Conservation (phyloP, 1,140 invertebrate species). For the Drosophila lowei region DNA sequence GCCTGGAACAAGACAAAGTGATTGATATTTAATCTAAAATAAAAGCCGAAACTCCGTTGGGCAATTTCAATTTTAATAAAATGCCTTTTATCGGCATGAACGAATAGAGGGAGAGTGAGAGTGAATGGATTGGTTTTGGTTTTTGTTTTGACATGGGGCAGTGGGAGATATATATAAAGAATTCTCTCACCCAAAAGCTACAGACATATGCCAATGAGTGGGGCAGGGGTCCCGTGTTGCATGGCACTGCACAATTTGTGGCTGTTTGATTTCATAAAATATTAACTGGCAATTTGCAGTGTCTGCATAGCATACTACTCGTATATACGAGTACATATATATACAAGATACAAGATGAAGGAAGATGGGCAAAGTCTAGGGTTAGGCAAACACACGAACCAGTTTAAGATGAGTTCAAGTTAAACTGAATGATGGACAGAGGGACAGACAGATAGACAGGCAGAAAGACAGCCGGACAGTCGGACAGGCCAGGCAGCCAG, state of each 20-base stretch:
- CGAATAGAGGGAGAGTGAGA: neutral
- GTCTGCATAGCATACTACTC: slow-evolving; percentile 57
- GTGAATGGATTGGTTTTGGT: slow-evolving; percentile 10
- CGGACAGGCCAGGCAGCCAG: slow-evolving; percentile 3
- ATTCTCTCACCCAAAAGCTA: slow-evolving; percentile 19
- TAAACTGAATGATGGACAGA: slow-evolving; percentile 16
- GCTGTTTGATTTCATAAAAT: slow-evolving; percentile 78
- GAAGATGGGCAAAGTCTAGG: slow-evolving; percentile 33
- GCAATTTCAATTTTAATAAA: slow-evolving; percentile 69
- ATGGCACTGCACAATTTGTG: slow-evolving; percentile 75
- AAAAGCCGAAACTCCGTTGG: slow-evolving; percentile 55
- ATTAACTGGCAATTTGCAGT: slow-evolving; percentile 77
- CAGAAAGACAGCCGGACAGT: slow-evolving; percentile 13
- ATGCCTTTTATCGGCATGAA: slow-evolving; percentile 48
- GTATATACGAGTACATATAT: slow-evolving; percentile 13
- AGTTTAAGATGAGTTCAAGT: slow-evolving; percentile 41
- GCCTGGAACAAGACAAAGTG: slow-evolving; percentile 49
- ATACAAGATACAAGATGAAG: slow-evolving; percentile 10
- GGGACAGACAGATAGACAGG: neutral
- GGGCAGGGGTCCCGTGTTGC: slow-evolving; percentile 7
- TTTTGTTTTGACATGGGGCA: slow-evolving; percentile 3
- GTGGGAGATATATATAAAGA: slow-evolving; percentile 3
- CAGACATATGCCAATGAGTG: slow-evolving; percentile 25
- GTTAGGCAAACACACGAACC: slow-evolving; percentile 53
- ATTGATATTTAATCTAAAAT: slow-evolving; percentile 68